These are phyloP conservation scores for Pipra filicauda DNA, from an alignment of 2,113 vertebrate species.

Conservation along the genomic window DNA sequence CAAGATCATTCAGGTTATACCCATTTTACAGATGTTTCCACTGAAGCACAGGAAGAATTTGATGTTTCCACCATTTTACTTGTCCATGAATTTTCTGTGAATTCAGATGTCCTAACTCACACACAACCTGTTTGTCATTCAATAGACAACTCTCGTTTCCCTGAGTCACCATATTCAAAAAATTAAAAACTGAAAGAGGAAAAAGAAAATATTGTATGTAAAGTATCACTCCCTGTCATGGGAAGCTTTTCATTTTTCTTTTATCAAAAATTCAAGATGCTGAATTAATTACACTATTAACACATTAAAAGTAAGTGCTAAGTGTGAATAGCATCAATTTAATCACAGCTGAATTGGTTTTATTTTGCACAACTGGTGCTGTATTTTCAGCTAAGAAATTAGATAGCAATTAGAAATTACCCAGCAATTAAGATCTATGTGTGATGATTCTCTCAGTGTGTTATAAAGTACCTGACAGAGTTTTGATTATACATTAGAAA, in stretches of 20 bases:
- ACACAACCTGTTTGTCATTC: not conserved
- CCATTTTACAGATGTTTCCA: not conserved
- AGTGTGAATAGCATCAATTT: conserved; percentile 57
- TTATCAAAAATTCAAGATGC: conserved; percentile 17
- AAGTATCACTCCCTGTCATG: not conserved
- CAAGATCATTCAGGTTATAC: not conserved
- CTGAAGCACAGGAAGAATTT: not conserved
- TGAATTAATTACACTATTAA: conserved; percentile 53
- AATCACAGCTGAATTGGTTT: conserved; percentile 60
- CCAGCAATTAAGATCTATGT: conserved; percentile 47
- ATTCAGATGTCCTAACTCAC: not conserved
- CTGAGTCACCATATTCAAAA: not conserved
- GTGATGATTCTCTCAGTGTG: conserved; percentile 44
- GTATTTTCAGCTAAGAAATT: conserved; percentile 63
- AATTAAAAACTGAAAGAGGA: not conserved
- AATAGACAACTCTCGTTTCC: not conserved
- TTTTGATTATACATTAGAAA: conserved; percentile 34
- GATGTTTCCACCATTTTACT: not conserved
- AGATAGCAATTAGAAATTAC: conserved; percentile 67
- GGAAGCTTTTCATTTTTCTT: not conserved
- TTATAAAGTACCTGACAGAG: conserved; percentile 31
- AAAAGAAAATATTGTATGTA: not conserved
- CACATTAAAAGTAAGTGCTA: conserved; percentile 58
- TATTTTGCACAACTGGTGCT: conserved; percentile 48
- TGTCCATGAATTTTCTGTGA: not conserved